These are phyloP conservation scores for Anthophora plumipes DNA, from an alignment of 2,888 invertebrate genomes.

Conservation along the genomic window DNA sequence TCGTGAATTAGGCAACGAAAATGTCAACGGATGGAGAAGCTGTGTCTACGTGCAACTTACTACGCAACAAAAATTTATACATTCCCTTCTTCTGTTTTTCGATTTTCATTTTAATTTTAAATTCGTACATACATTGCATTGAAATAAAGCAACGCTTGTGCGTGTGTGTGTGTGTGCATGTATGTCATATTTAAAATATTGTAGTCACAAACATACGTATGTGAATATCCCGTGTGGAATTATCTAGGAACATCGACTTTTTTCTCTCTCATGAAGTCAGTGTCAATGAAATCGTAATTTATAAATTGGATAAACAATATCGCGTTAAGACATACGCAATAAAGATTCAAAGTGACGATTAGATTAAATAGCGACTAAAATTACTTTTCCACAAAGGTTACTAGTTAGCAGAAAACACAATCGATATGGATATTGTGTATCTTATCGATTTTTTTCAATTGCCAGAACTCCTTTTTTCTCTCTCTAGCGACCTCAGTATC, in stretches of 20 bases:
- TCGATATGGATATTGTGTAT: conserved; percentile 45
- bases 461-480: conserved; percentile 3
- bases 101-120: background rate
- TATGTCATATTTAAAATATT: background rate
- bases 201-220: background rate
- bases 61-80: background rate
- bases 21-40: background rate
- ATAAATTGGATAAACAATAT: conserved; percentile 24
- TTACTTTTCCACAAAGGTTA: conserved; percentile 25
- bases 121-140: background rate
- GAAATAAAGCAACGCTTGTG: background rate
- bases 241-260: background rate
- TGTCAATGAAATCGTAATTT: conserved; percentile 23
- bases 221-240: background rate
- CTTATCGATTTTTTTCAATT: conserved; percentile 39
- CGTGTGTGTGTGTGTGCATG: background rate
- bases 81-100: background rate
- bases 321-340: conserved; percentile 14
- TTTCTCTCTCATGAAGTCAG: conserved; percentile 2
- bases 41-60: background rate
- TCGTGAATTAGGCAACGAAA: background rate
- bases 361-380: conserved; percentile 22
- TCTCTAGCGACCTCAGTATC: conserved; percentile 23
- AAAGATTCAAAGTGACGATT: conserved; percentile 31
- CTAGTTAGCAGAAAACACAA: conserved; percentile 25